phyloP scores from a whole-genome alignment of 2,888 invertebrate genomes.

The Diarsia rubi region DNA sequence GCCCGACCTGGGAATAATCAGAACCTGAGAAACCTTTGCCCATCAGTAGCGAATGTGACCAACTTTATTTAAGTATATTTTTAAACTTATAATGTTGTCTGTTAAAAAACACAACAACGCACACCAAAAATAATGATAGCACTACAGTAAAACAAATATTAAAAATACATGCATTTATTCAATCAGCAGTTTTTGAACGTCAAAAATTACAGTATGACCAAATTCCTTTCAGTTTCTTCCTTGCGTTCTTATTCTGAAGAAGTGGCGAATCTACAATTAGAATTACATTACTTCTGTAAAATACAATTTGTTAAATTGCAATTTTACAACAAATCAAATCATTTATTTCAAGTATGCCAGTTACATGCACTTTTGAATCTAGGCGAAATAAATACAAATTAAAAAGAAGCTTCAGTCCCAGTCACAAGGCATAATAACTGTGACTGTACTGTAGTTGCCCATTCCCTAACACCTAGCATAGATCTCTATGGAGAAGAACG shows the following conservation, averaged over 20 bases:
- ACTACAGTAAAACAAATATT: not conserved
- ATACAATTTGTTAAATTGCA: not conserved
- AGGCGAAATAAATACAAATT: too few species aligned
- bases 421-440: too few species aligned
- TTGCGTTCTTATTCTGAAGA: not conserved
- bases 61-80: not conserved
- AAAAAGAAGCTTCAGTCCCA: too few species aligned
- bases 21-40: not conserved
- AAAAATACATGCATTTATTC: not conserved
- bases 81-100: not conserved
- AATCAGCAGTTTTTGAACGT: not conserved
- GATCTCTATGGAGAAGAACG: too few species aligned
- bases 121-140: not conserved
- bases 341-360: too few species aligned
- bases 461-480: too few species aligned
- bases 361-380: too few species aligned
- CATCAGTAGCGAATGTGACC: not conserved
- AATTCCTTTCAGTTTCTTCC: not conserved
- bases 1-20: not conserved
- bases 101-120: not conserved
- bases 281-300: not conserved
- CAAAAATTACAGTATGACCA: not conserved
- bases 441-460: too few species aligned
- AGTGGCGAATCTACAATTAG: not conserved
- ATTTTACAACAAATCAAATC: not conserved